Evolutionary conservation across 2,797 vertebrate species (phyloP), one percentile per base, ranked within the genome.

Genomic region (Phrynocephalus forsythii): DNA sequence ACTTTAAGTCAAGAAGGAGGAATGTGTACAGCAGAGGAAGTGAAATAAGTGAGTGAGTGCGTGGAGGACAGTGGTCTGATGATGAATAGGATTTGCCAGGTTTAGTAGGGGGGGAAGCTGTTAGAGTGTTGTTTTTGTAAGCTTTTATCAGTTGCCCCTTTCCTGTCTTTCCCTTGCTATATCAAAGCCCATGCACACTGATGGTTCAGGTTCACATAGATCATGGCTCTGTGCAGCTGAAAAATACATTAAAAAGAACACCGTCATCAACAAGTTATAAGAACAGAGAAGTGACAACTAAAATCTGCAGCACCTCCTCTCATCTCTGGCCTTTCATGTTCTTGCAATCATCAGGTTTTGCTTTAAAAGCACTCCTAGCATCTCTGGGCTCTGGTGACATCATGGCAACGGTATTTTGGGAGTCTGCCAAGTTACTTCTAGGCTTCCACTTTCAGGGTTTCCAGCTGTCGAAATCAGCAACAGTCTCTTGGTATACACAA

Each of bases 381-480:
- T 88, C 83, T 85, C 60, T 76, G 66, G 48, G 79, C 83, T 76
- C 68, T 16, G 11, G 63, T 88, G 87, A 88, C 79, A 88, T 88
- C 87, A 88, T 78, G 6, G 1, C 78, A 33, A 16, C 77, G 83
- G 87, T 69, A 88, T 88, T 81, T 85, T 88, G 83, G 79, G 78
- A 50, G 66, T 56, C 75, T 82, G 87, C 87, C 87, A 88, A 88
- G 83, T 85, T 88, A 81, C 87, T 88, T 88, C 83, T 82, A 88
- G 87, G 83, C 71, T 88, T 88, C 83, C 79, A 88, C 71, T 85
- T 88, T 88, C 87, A 88, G 78, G 71, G 84, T 88, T 88, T 88
- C 87, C 83, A 88, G 87, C 87, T 88, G 87, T 88, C 71, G 44
- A 88, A 88, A 85, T 88, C 87, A 88, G 87, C 87, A 88, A 88